A percentile compares a stretch with the other conserved stretches of the same genome.
Evolutionary conservation across 1,140 invertebrate genomes (phyloP).

Genomic region (Drosophila sucinea): DNA sequence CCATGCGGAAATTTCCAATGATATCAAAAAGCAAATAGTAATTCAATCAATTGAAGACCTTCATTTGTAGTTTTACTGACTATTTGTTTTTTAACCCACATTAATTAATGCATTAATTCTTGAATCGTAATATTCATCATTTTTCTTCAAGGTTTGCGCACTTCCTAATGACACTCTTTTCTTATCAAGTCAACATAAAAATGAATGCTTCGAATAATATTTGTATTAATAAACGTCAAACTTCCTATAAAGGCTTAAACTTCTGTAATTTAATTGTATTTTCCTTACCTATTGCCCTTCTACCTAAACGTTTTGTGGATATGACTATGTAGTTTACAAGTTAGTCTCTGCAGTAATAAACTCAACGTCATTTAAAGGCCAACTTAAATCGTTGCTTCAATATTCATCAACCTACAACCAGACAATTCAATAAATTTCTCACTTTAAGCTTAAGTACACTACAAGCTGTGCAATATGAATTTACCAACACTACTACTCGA

Average conservation of each 20-base stretch:
- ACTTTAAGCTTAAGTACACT: constrained; percentile 9
- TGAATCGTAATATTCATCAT: no score
- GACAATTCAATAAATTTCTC: constrained; percentile 3
- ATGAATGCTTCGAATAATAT: no score
- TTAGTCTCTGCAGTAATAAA: background rate
- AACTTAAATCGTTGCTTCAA: background rate
- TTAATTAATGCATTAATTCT: no score
- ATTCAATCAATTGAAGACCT: no score
- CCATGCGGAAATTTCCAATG: no score
- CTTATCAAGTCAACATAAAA: no score
- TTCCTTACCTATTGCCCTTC: background rate
- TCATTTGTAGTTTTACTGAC: no score
- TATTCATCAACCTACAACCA: background rate
- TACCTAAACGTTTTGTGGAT: background rate
- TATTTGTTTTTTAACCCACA: no score
- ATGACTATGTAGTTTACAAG: background rate
- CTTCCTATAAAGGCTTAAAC: background rate
- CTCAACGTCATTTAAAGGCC: background rate
- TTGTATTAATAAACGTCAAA: background rate
- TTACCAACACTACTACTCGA: constrained; percentile 37
- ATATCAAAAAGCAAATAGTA: no score
- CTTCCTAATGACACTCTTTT: no score
- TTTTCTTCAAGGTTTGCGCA: no score
- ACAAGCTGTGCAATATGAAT: constrained; percentile 37
- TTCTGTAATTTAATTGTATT: background rate